phyloP scores from a whole-genome alignment of 2,113 vertebrate genomes.

The Lagopus leucura region DNA sequence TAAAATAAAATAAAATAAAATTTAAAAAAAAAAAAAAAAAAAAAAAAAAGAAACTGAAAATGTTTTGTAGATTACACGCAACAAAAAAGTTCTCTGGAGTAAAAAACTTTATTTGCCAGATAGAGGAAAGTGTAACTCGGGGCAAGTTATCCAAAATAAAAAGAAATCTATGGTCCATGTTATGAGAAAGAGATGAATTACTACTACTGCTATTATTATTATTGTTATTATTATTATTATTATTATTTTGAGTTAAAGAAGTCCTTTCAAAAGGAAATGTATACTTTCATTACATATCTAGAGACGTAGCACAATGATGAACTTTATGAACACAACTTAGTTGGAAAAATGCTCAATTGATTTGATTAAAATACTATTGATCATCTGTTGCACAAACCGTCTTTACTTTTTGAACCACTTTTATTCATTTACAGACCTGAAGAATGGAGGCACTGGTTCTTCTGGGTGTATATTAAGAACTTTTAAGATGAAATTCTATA shows the following conservation, averaged over 20 bases:
- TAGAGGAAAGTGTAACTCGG: slow-evolving; percentile 23
- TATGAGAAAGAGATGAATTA: not conserved
- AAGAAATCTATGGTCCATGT: not conserved
- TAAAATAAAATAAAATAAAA: too few relatives aligned
- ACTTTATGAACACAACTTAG: not conserved
- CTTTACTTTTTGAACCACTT: not conserved
- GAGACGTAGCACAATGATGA: not conserved
- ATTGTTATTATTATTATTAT: not conserved
- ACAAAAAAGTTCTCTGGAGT: slow-evolving; percentile 19
- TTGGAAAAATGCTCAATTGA: not conserved
- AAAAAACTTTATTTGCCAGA: slow-evolving; percentile 9
- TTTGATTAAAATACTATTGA: not conserved
- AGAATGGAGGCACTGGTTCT: not conserved
- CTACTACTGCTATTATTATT: not conserved
- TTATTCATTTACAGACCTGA: not conserved
- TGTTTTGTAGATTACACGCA: not conserved
- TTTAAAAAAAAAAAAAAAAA: not conserved
- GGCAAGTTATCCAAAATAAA: slow-evolving; percentile 29
- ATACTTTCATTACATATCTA: not conserved
- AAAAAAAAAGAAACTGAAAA: not conserved
- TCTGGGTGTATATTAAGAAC: not conserved
- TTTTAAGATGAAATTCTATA: not conserved
- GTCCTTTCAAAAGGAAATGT: not conserved
- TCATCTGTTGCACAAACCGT: not conserved
- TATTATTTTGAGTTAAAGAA: not conserved